Evolutionary conservation across 1,140 invertebrate genomes (phyloP).

Genomic region (Hydropsyche tenuis): DNA sequence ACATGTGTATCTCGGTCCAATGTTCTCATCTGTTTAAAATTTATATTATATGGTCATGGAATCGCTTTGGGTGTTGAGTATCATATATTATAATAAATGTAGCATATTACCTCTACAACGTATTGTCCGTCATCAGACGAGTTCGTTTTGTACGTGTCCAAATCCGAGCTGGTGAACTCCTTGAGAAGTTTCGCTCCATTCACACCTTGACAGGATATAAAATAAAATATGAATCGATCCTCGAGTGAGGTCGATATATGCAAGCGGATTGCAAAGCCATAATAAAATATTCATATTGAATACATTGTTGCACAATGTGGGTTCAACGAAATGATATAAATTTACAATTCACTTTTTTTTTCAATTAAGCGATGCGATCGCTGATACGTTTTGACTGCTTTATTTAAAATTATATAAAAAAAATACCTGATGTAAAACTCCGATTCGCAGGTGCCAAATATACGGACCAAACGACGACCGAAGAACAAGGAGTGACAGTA

Average conservation of each 20-base stretch:
- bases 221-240: no score
- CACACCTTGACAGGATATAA: not conserved
- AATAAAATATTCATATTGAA: no score
- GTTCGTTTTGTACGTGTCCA: constrained; percentile 43
- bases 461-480: constrained; percentile 53
- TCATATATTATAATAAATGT: not conserved
- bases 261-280: no score
- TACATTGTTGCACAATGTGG: no score
- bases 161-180: constrained; percentile 43
- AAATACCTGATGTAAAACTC: constrained; percentile 24
- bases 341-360: no score
- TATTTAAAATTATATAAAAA: not conserved
- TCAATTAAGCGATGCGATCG: no score
- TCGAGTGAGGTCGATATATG: no score
- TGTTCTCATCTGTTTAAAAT: constrained; percentile 49
- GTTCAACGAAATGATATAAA: no score
- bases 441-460: constrained; percentile 47
- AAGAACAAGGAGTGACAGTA: constrained; percentile 56
- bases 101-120: constrained; percentile 39
- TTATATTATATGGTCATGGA: not conserved
- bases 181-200: constrained; percentile 29
- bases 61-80: not conserved
- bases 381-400: no score
- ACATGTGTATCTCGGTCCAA: constrained; percentile 52
- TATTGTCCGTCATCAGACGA: constrained; percentile 47